A percentile compares a stretch with the other conserved stretches of the same genome.
Evolutionary conservation across 2,888 invertebrate species (phyloP).

Genomic region (Eristalis tenax): DNA sequence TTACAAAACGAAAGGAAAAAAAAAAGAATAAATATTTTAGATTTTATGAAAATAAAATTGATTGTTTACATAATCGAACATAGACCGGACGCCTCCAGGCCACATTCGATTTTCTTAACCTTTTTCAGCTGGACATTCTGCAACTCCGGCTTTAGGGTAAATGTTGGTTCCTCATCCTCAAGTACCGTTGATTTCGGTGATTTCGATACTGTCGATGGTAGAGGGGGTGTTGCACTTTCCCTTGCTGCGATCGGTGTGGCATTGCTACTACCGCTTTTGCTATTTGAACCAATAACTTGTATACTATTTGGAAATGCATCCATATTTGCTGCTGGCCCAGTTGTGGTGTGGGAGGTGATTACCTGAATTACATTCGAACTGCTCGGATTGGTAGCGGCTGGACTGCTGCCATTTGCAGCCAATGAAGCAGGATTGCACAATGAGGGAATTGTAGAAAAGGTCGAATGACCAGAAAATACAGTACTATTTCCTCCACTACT

Average conservation of each 20-base stretch:
- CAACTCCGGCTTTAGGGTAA: constrained; percentile 86
- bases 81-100: constrained; percentile 91
- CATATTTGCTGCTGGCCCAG: constrained; percentile 69
- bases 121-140: constrained; percentile 86
- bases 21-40: constrained; percentile 37
- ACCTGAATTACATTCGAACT: constrained; percentile 63
- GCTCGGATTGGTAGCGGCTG: constrained; percentile 31
- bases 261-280: constrained; percentile 24
- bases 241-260: background rate
- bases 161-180: constrained; percentile 50
- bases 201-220: constrained; percentile 46
- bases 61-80: constrained; percentile 90
- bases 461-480: constrained; percentile 59
- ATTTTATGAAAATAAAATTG: background rate
- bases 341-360: constrained; percentile 64
- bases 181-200: constrained; percentile 39
- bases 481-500: constrained; percentile 39
- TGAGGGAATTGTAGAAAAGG: constrained; percentile 53
- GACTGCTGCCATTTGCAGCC: constrained; percentile 40
- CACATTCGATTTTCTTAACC: constrained; percentile 87
- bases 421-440: constrained; percentile 44
- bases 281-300: constrained; percentile 77
- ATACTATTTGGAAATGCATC: constrained; percentile 76
- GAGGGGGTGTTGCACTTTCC: constrained; percentile 59
- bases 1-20: constrained; percentile 50